phyloP scores from a whole-genome alignment of 2,888 invertebrate species.

The Tyria jacobaeae region DNA sequence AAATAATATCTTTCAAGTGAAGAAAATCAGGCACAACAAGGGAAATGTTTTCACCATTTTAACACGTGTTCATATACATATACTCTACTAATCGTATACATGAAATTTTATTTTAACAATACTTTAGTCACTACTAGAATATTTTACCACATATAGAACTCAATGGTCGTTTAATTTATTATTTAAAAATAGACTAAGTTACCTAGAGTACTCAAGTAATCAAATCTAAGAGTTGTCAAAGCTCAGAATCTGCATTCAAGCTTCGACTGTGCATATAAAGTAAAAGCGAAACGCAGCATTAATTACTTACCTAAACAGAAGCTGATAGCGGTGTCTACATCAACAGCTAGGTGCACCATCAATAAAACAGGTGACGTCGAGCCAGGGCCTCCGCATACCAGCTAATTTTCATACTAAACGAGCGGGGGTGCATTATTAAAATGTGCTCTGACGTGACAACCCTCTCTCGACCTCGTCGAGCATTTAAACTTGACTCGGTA shows the following conservation, averaged over 20 bases:
- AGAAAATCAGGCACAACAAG: no score
- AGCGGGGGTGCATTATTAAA: constrained; percentile 83
- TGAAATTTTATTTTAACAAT: not conserved
- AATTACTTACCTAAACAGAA: constrained; percentile 58
- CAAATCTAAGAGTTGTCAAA: constrained; percentile 28
- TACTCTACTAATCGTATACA: not conserved
- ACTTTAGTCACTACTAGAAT: not conserved
- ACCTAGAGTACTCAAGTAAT: constrained; percentile 16
- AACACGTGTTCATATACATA: not conserved
- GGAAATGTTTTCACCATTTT: no score
- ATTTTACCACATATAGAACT: not conserved
- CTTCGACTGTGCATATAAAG: constrained; percentile 22
- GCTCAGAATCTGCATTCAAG: constrained; percentile 10
- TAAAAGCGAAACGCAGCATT: constrained; percentile 49
- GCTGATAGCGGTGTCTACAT: constrained; percentile 49
- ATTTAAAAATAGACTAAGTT: not conserved
- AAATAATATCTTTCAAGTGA: not conserved
- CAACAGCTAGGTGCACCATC: constrained; percentile 57
- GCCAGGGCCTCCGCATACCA: constrained; percentile 65
- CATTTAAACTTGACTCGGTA: constrained; percentile 75
- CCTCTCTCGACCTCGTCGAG: constrained; percentile 67
- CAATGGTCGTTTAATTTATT: not conserved
- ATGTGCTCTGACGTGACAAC: constrained; percentile 77
- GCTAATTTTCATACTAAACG: constrained; percentile 86
- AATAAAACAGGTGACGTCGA: constrained; percentile 71